Conservation (phyloP, 2,113 vertebrate species). For the Seriola quinqueradiata region DNA sequence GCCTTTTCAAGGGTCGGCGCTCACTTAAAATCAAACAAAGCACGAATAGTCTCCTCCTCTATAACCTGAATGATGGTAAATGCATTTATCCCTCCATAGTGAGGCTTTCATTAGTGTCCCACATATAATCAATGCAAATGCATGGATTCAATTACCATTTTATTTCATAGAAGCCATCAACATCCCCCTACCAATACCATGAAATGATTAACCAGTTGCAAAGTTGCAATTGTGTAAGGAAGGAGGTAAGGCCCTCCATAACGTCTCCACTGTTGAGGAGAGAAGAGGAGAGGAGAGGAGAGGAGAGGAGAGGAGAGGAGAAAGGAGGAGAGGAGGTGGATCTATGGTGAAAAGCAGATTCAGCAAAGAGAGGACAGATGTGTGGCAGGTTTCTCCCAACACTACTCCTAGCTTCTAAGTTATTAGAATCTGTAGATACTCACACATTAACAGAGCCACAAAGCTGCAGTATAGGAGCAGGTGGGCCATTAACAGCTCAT, state of each 20-base stretch:
- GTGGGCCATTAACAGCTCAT: constrained; percentile 43
- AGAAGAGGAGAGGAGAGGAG: not conserved
- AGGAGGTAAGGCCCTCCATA: not conserved
- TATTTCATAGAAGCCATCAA: constrained; percentile 17
- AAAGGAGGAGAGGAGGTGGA: not conserved
- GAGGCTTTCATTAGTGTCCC: constrained; percentile 43
- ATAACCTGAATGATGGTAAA: constrained; percentile 5
- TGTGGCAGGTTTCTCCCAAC: constrained; percentile 11
- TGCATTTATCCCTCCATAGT: constrained; percentile 23
- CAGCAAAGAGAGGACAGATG: constrained; percentile 23
- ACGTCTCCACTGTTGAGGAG: not conserved
- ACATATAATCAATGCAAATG: constrained; percentile 60
- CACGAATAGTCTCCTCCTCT: not conserved
- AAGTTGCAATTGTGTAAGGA: not conserved
- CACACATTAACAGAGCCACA: constrained; percentile 1
- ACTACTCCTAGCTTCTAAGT: constrained; percentile 2
- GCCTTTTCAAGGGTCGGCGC: not conserved
- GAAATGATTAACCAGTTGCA: constrained; percentile 14
- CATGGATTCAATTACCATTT: constrained; percentile 55
- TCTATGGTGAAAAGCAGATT: not conserved
- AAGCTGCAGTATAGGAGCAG: constrained; percentile 16
- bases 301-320: too few relatives aligned
- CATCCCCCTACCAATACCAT: not conserved
- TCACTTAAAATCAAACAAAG: constrained; percentile 8
- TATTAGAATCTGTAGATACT: constrained; percentile 25